phyloP scores from a whole-genome alignment of 64 coral and sea anemone genomes.

The Platygyra sinensis region DNA sequence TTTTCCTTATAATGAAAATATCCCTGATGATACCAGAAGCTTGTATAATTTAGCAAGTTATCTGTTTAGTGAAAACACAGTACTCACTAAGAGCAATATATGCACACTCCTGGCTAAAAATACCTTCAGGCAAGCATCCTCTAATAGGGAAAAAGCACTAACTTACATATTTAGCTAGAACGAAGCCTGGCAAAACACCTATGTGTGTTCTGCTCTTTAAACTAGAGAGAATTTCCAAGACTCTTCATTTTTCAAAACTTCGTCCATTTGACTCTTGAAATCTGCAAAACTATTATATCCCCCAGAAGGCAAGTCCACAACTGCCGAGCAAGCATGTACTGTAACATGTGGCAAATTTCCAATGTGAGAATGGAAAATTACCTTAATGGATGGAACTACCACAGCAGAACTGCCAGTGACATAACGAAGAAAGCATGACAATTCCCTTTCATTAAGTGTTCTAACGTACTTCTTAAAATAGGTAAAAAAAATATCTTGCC shows the following conservation, averaged over 20 bases:
- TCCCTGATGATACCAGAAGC: too few relatives aligned
- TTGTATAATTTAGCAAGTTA: too few relatives aligned
- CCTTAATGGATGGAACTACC: constrained; percentile 9
- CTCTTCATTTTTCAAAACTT: constrained; percentile 33
- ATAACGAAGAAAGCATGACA: constrained; percentile 5
- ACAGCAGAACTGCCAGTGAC: constrained; percentile 14
- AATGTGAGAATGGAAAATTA: constrained; percentile 36
- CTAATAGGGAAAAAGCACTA: too few relatives aligned
- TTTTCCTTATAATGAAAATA: too few relatives aligned
- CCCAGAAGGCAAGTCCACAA: constrained; percentile 16
- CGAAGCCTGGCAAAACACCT: too few relatives aligned
- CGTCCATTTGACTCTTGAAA: constrained; percentile 16
- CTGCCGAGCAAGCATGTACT: constrained; percentile 4
- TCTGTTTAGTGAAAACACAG: too few relatives aligned
- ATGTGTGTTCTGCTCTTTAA: neutral
- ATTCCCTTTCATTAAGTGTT: constrained; percentile 28
- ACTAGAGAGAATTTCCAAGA: constrained; percentile 2
- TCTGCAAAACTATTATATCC: constrained; percentile 23
- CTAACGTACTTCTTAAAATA: constrained; percentile 32
- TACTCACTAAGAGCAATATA: too few relatives aligned
- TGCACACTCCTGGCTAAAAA: too few relatives aligned
- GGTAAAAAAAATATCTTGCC: constrained; percentile 33
- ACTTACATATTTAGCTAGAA: too few relatives aligned
- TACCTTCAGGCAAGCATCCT: too few relatives aligned
- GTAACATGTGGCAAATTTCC: constrained; percentile 31